Base-by-base conservation (phyloP, 2,113 vertebrate genomes). In the Neopipo cinnamomea region DNA sequence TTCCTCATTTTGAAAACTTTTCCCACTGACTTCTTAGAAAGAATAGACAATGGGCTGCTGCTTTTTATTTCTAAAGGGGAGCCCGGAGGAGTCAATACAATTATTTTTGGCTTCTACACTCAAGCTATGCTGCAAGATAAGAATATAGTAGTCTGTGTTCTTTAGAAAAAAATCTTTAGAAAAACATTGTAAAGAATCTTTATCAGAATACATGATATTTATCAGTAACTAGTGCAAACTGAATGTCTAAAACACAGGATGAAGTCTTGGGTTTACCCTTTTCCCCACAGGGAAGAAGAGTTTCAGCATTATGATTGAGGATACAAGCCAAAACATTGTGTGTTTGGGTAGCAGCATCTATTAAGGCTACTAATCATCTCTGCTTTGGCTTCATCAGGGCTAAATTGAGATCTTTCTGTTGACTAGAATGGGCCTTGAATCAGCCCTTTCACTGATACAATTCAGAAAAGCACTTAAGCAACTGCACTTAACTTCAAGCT, bases 81-180 rank as follows among this genome's bases (percentile, higher is more conserved):
- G 63, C 49, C 81, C 91, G 50, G 18, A 91, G 31, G 39, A 91
- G 68, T 39, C 78, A 91, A 78, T 96, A 75, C 31, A 82, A 93
- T 86, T 95, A 85, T 75, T 91, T 93, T 86, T 94, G 56, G 80
- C 83, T 94, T 91, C 91, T 53, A 15, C 46, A 84, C 59, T 23
- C 44, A 70, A 59, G 25, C 50, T 89, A 72, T 68, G 12, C 47
- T 96, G 55, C 83, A 42, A 97, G 85, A 93, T 92, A 91, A 95
- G 86, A 95, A 94, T 52, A 35, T 2, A 74, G 67, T 24, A 50
- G 31, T 94, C 56, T 72, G 16, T 78, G 65, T 58, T 74, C 84
- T 85, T 90, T 10, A 85, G 66, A 17, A 41, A 95, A 94, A 94
- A 77, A 89, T 35, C 28, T 91, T 56, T 89, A 4, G 31, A 77